Percentiles rank a stretch among this genome's conserved stretches.
Conservation (phyloP, 2,888 invertebrate species). For the Adelphocoris suturalis region DNA sequence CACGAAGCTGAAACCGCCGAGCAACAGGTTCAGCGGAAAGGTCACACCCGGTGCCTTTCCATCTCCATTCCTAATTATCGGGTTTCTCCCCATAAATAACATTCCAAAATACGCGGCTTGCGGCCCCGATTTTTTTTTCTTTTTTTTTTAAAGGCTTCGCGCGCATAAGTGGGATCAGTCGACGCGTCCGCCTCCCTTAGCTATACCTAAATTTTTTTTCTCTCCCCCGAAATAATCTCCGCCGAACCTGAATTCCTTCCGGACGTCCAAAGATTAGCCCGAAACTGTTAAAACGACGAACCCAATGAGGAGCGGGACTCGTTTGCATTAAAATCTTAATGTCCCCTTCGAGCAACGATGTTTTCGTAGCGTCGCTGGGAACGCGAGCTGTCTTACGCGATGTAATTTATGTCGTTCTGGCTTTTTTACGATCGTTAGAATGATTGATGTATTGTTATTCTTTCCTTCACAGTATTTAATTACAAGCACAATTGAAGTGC, state of each 20-base stretch:
- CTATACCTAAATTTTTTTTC: not conserved
- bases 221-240: not conserved
- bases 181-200: conserved; percentile 12
- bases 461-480: no score
- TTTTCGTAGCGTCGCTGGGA: not conserved
- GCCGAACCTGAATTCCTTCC: conserved; percentile 9
- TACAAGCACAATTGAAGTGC: no score
- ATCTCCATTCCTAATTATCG: conserved; percentile 32
- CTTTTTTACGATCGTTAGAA: no score
- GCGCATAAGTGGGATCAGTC: conserved; percentile 34
- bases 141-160: not conserved
- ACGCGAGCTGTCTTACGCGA: not conserved
- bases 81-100: conserved; percentile 42
- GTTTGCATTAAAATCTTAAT: conserved; percentile 22
- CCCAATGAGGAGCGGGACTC: conserved; percentile 12
- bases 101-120: conserved; percentile 39
- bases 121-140: not conserved
- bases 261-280: conserved; percentile 9
- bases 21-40: conserved; percentile 17
- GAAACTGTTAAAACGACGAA: conserved; percentile 32
- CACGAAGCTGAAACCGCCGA: not conserved
- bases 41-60: conserved; percentile 29
- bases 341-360: not conserved
- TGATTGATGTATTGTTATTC: no score
- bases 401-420: not conserved